Conservation (phyloP, 64 coral and sea anemone species). For the Stylophora pistillata region DNA sequence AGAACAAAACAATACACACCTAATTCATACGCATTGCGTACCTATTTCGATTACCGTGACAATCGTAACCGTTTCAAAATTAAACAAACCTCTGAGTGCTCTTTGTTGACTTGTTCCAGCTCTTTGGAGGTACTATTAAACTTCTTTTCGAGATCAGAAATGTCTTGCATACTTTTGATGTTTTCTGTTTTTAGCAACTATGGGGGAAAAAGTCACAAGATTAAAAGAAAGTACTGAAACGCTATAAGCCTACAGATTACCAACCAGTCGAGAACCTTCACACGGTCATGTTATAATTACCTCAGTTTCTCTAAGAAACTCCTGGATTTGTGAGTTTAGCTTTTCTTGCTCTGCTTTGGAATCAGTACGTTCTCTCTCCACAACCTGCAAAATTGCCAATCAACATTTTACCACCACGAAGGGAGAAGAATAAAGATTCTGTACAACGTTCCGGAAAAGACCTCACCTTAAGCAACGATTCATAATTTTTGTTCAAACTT, state of each 20-base stretch:
- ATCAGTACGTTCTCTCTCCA: slow-evolving; percentile 26
- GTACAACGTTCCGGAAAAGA: background rate
- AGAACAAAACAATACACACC: background rate
- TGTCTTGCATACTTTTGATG: slow-evolving; percentile 8
- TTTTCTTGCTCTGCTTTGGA: slow-evolving; percentile 32
- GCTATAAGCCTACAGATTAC: background rate
- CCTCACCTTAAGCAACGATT: slow-evolving; percentile 12
- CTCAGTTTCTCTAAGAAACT: slow-evolving; percentile 16
- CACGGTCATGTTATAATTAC: background rate
- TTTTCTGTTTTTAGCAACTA: background rate
- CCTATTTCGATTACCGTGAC: background rate
- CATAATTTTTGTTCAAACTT: slow-evolving; percentile 42
- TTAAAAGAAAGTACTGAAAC: background rate
- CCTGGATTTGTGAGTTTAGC: slow-evolving; percentile 13
- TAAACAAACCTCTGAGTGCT: slow-evolving; percentile 41
- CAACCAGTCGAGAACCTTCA: background rate
- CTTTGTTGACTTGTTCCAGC: slow-evolving; percentile 35
- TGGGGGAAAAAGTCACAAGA: background rate
- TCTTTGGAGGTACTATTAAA: slow-evolving; percentile 13
- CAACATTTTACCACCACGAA: background rate
- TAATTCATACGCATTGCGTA: background rate
- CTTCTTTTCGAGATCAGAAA: slow-evolving; percentile 42
- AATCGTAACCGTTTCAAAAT: background rate
- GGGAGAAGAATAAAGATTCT: background rate
- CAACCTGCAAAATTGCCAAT: slow-evolving; percentile 3